Conservation (phyloP, 2,113 vertebrate genomes). For the Electrona antarctica region DNA sequence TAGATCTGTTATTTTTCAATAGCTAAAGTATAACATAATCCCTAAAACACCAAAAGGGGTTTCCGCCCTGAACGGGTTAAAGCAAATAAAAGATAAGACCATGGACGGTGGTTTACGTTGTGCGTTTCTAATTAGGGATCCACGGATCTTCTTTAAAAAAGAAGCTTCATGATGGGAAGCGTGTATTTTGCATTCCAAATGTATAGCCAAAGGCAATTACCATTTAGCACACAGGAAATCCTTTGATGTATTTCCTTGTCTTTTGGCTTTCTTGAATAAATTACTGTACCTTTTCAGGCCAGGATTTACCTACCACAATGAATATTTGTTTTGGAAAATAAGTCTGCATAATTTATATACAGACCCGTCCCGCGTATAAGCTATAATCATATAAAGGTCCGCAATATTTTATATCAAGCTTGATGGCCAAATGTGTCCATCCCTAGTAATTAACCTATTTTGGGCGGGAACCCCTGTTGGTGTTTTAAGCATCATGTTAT, state of each 20-base stretch:
- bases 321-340: too few species aligned
- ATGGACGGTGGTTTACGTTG: conserved; percentile 26
- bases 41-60: too few species aligned
- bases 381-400: too few species aligned
- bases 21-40: too few species aligned
- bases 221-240: conserved; percentile 25
- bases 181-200: conserved; percentile 51
- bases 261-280: background rate
- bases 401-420: background rate
- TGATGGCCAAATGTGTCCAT: background rate
- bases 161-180: conserved; percentile 22
- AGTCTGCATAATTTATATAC: too few species aligned
- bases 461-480: too few species aligned
- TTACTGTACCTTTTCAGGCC: background rate
- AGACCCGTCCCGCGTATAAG: too few species aligned
- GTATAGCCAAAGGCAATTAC: conserved; percentile 33
- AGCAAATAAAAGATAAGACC: conserved; percentile 17
- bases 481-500: too few species aligned
- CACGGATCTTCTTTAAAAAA: conserved; percentile 18
- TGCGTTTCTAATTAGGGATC: conserved; percentile 46
- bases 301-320: background rate
- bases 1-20: too few species aligned
- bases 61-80: too few species aligned
- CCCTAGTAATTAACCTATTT: too few species aligned
- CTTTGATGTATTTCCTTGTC: conserved; percentile 22